These are phyloP conservation scores for Goniozus legneri DNA, from an alignment of 1,140 invertebrate genomes.

Conservation along the genomic window DNA sequence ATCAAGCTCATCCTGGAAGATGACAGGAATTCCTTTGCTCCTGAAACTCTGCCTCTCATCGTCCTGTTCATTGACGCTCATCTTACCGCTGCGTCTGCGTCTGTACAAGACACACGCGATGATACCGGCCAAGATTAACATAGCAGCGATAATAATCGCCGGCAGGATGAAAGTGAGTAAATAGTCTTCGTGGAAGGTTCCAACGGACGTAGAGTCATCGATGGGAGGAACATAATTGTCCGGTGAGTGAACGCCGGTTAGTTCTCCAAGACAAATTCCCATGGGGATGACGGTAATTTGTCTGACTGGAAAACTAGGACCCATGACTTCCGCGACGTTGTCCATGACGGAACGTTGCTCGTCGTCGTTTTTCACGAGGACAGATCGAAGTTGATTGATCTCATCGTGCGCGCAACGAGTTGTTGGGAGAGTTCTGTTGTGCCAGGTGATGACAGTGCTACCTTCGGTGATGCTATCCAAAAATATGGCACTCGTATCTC, in stretches of 20 bases:
- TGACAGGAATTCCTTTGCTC: slow-evolving; percentile 89
- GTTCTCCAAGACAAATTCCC: slow-evolving; percentile 67
- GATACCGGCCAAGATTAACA: slow-evolving; percentile 81
- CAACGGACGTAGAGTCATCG: slow-evolving; percentile 55
- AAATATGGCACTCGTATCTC: slow-evolving; percentile 67
- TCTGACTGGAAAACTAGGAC: slow-evolving; percentile 73
- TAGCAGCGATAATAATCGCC: slow-evolving; percentile 82
- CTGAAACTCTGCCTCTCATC: slow-evolving; percentile 79
- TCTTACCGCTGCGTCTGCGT: slow-evolving; percentile 76
- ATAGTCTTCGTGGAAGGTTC: slow-evolving; percentile 68
- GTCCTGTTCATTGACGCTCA: slow-evolving; percentile 70
- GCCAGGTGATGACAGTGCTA: slow-evolving; percentile 74
- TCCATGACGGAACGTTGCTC: slow-evolving; percentile 62
- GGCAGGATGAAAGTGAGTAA: slow-evolving; percentile 88
- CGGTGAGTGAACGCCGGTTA: slow-evolving; percentile 51
- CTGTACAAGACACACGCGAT: slow-evolving; percentile 87
- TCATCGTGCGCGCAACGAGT: slow-evolving; percentile 73
- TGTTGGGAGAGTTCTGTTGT: slow-evolving; percentile 67
- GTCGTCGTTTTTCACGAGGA: slow-evolving; percentile 64
- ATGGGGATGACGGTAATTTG: slow-evolving; percentile 68
- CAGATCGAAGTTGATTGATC: slow-evolving; percentile 66
- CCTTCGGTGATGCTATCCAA: slow-evolving; percentile 57
- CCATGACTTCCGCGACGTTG: slow-evolving; percentile 68
- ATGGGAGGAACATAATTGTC: slow-evolving; percentile 40
- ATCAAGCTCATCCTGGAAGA: slow-evolving; percentile 91